These are phyloP conservation scores for Nestor notabilis DNA, from an alignment of 2,113 vertebrate genomes.

Conservation along the genomic window DNA sequence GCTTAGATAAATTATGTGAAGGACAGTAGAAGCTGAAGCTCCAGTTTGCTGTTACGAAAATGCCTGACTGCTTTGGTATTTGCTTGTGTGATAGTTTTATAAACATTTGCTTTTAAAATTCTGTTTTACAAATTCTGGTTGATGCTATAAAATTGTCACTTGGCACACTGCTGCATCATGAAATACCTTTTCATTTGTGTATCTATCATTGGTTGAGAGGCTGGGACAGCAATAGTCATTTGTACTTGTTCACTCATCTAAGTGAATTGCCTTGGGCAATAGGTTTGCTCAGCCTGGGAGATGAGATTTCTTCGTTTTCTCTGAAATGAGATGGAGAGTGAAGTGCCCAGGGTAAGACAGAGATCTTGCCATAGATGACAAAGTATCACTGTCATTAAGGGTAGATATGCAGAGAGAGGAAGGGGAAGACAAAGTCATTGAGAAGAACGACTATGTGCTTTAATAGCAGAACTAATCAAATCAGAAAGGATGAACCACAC, in stretches of 20 bases:
- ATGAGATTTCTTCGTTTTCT: neutral
- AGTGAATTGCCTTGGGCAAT: neutral
- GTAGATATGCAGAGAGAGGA: neutral
- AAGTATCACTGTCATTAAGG: neutral
- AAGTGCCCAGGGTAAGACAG: neutral
- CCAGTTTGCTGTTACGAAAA: neutral
- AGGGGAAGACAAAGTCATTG: neutral
- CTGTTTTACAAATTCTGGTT: neutral
- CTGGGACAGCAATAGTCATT: neutral
- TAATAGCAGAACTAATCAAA: neutral
- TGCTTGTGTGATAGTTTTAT: neutral
- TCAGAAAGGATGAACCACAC: neutral
- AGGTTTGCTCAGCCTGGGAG: neutral
- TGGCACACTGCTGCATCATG: neutral
- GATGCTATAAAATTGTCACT: neutral
- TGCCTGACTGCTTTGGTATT: neutral
- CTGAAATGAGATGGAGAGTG: neutral
- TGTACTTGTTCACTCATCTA: neutral
- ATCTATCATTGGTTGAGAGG: neutral
- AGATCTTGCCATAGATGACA: neutral
- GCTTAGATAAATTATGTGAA: neutral
- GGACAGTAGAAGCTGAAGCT: neutral
- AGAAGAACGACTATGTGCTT: neutral
- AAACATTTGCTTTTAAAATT: neutral
- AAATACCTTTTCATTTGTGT: neutral